phyloP scores from a whole-genome alignment of 2,797 vertebrate species.

The Cyclopterus lumpus region DNA sequence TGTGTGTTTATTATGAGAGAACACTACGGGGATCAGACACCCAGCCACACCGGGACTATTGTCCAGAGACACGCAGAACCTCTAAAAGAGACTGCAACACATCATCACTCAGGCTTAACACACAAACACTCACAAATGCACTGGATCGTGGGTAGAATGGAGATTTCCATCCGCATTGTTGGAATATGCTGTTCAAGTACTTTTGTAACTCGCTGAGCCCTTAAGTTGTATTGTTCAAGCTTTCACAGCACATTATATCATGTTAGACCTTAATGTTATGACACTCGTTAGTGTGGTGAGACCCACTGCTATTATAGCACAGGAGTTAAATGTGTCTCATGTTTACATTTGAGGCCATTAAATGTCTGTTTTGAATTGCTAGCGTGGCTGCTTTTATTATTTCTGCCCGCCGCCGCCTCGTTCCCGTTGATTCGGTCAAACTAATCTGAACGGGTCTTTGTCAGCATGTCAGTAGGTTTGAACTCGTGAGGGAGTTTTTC shows the following conservation, averaged over 20 bases:
- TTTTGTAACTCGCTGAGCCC: slow-evolving; percentile 59
- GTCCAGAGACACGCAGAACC: slow-evolving; percentile 35
- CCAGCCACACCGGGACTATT: slow-evolving; percentile 25
- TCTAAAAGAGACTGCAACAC: slow-evolving; percentile 37
- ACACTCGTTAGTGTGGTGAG: slow-evolving; percentile 43
- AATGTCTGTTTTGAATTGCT: slow-evolving; percentile 65
- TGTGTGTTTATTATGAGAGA: slow-evolving; percentile 62
- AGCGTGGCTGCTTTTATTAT: slow-evolving; percentile 45
- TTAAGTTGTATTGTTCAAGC: slow-evolving; percentile 49
- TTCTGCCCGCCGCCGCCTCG: background rate
- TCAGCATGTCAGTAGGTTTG: slow-evolving; percentile 31
- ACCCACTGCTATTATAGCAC: slow-evolving; percentile 40
- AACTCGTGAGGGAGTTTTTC: slow-evolving; percentile 35
- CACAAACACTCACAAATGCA: slow-evolving; percentile 56
- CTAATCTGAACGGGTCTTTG: slow-evolving; percentile 15
- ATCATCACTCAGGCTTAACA: slow-evolving; percentile 52
- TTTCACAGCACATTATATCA: slow-evolving; percentile 44
- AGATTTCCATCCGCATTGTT: slow-evolving; percentile 39
- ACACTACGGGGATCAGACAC: slow-evolving; percentile 54
- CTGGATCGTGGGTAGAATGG: slow-evolving; percentile 54
- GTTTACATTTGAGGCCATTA: slow-evolving; percentile 70
- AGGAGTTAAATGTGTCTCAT: slow-evolving; percentile 54
- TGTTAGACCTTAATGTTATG: slow-evolving; percentile 47
- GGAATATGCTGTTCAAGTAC: slow-evolving; percentile 53
- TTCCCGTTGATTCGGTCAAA: slow-evolving; percentile 20